Evolutionary conservation across 2,113 vertebrate species (phyloP), one percentile per base, ranked within the genome.

Genomic region (Oreotrochilus melanogaster): DNA sequence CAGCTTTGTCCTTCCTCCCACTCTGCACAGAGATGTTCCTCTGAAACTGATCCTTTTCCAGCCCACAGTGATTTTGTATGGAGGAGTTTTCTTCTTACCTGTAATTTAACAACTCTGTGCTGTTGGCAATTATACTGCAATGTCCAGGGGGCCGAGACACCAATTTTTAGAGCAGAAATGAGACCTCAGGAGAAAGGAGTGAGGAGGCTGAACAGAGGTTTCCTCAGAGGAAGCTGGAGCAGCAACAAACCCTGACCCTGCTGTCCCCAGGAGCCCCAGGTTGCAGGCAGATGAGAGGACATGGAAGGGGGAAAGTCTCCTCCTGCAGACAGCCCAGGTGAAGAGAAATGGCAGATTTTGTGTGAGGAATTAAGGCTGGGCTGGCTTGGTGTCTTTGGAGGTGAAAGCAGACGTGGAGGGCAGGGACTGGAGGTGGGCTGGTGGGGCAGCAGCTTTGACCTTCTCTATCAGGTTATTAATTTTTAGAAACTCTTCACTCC

Each of bases 401-500:
- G 45, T 66, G 16, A 72, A 65, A 35, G 22, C 0, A 0, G 47
- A 56, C 51, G 50, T 31, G 45, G 9, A 31, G 22, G 16, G n/a
- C 60, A 37, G 60, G 39, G 39, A n/a, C 56, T 60, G 67, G 27
- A 31, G 21, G 14, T 16, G 21, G 51, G 30, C 30, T 45, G 18
- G 31, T 13, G 2, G 35, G 48, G 35, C 25, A 61, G 70, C 74
- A 82, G 24, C 79, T 31, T 51, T 53, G 22, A 3, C 47, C 1
- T 78, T 72, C 60, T 45, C 64, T 17, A 2, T 28, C 24, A 64
- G 61, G 6, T 82, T 72, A 14, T 25, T 81, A 25, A 17, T 70
- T 93, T 58, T 16, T 3, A 64, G 92, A 43, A 94, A 27, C 86
- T 67, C 48, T 89, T 90, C 39, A 73, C 83, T 96, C 95, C 43